Evolutionary conservation across 30 jellyfish, hydroid and myxozoan species (phyloP).

Genomic region (Pseudorhiza aurosa): DNA sequence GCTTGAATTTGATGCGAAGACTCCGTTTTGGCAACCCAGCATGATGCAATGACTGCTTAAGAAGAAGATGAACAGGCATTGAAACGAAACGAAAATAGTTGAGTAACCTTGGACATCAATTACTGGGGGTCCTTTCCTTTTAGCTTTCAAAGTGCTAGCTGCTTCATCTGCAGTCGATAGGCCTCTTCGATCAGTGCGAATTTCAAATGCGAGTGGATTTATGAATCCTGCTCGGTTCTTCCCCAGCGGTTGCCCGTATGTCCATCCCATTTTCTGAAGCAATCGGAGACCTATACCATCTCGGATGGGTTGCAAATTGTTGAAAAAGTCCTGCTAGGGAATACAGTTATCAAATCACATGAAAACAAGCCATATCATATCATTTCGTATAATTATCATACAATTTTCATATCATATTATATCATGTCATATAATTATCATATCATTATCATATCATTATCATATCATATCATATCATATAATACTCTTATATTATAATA

Average conservation of each 20-base stretch:
- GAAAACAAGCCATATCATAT: no score
- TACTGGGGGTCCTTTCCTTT: slow-evolving; percentile 50
- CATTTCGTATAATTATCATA: no score
- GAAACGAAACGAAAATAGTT: no score
- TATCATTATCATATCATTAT: no score
- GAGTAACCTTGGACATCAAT: slow-evolving; percentile 62
- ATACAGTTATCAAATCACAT: neutral
- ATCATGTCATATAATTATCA: no score
- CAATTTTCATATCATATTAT: no score
- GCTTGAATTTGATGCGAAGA: no score
- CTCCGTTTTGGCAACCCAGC: no score
- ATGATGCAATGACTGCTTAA: no score
- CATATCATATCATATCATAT: no score
- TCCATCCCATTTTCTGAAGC: slow-evolving; percentile 98
- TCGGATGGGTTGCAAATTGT: slow-evolving; percentile 77
- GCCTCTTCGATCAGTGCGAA: slow-evolving; percentile 92
- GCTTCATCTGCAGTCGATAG: slow-evolving; percentile 78
- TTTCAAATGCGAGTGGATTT: slow-evolving; percentile 64
- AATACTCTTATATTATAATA: no score
- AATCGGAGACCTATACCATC: slow-evolving; percentile 89
- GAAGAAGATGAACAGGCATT: no score
- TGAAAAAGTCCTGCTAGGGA: slow-evolving; percentile 83
- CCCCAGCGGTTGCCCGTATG: slow-evolving; percentile 92
- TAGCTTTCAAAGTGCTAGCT: neutral
- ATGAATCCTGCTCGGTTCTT: slow-evolving; percentile 82